Evolutionary conservation across 1,140 invertebrate species (phyloP), one percentile per base, ranked within the genome.

Genomic region (Drosophila bifasciata): DNA sequence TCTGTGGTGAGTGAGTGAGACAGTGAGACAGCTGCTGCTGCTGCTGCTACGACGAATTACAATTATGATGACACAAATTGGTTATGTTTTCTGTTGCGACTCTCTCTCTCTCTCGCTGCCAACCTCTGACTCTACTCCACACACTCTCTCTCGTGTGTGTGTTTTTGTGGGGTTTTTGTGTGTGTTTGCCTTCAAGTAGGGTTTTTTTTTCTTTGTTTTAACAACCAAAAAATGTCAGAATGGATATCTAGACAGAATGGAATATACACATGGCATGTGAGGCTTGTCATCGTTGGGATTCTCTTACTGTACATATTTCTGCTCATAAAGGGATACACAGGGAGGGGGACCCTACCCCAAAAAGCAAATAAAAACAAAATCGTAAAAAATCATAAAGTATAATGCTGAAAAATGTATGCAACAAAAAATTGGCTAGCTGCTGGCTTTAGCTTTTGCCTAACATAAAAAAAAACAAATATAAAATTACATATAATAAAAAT

Each of bases 11-110:
- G 40, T 19, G 39, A 44, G 19, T 17, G 51, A 8, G 36, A 25
- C 23, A 67, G 21, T 46, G 48, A 41, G 28, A 43, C 50, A 52
- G 32, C 11, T 36, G 32, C 32, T 36, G 19, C 19, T 19, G 19
- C 19, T 25, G 23, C 23, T 36, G 32, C 58, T 70, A 68, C 67
- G 73, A 80, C 67, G 73, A 81, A 75, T 81, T 86, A 89, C 84
- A 86, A 89, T 86, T 86, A 86, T 83, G 79, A 79, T 79, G 83
- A 89, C 83, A 86, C 83, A 86, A 86, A 89, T 88, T 86, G 83
- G 83, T 84, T 86, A 89, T 86, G 83, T 86, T 45, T 78, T 64
- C 43, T 77, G 52, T 68, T 68, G 68, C 62, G 51, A 67, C 59
- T 79, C 63, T 68, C 59, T 79, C 63, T 68, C 19, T 0, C 19